A percentile compares a stretch with the other conserved stretches of the same genome.
Conservation (phyloP, 2,797 vertebrate species). For the Staurois parvus region DNA sequence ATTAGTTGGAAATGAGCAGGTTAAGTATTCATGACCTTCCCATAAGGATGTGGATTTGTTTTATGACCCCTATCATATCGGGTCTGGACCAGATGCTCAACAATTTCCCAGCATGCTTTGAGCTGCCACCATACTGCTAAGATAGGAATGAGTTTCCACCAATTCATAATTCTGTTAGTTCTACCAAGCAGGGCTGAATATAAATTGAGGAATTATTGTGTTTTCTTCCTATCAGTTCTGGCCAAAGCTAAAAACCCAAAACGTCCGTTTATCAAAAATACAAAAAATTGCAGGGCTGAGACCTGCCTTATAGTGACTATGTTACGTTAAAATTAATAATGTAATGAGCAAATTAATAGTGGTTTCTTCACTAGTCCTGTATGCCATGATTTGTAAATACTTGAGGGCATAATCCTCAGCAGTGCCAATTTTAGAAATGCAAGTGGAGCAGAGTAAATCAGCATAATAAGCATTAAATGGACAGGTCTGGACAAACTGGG, state of each 20-base stretch:
- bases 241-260: not conserved
- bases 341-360: not conserved
- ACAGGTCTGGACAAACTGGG: too few species aligned
- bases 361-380: too few species aligned
- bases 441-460: too few species aligned
- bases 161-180: not conserved
- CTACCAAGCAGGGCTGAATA: conserved; percentile 1
- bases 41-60: not conserved
- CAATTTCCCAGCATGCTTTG: not conserved
- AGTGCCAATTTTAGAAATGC: too few species aligned
- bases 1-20: not conserved
- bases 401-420: too few species aligned
- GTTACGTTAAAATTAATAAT: not conserved
- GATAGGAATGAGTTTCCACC: not conserved
- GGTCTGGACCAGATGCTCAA: not conserved
- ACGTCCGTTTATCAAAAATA: not conserved
- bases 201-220: not conserved
- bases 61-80: not conserved
- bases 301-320: not conserved
- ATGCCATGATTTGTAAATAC: too few species aligned
- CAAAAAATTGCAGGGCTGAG: not conserved
- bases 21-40: not conserved
- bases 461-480: too few species aligned
- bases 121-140: not conserved
- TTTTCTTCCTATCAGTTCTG: not conserved